Evolutionary conservation across 2,888 invertebrate species (phyloP), one percentile per base, ranked within the genome.

Genomic region (Platerodrilus igneus): DNA sequence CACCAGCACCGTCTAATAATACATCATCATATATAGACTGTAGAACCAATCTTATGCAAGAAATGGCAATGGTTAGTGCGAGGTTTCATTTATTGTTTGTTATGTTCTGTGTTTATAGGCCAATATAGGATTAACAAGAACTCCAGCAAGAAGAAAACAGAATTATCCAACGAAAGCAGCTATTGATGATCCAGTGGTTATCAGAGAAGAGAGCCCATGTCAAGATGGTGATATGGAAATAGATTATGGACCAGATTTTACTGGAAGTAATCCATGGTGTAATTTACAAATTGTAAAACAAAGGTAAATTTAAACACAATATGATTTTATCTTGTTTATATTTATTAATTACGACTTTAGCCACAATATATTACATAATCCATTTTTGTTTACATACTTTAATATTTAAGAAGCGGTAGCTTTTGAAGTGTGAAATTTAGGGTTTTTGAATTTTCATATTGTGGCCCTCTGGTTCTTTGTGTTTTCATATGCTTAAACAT

Each of bases 121-220:
- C 8, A 37, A 43, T 5, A 39, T 38, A 9, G 40, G 36, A n/a
- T 17, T 45, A 17, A 41, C 27, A 14, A 47, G 45, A 35, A 40
- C 76, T 38, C 78, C 80, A 29, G 84, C 83, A 48, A 76, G 87
- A 48, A 75, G 87, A 67, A 88, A 88, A 69, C 87, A 88, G 66
- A 84, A 84, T 61, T 87, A 80, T 66, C 87, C 87, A 2, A 82
- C 81, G 52, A 79, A 82, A 55, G 81, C 76, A n/a, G 57, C 47
- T 17, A 47, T 57, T 26, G 51, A 56, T 15, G 43, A 45, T 32
- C 33, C 42, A 21, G 48, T 28, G 45, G 53, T 30, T 45, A n/a
- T n/a, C n/a, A 56, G 41, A 16, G 47, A 45, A 41, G 55, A 37
- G 8, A 56, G 56, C 49, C 55, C 55, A 5, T 51, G 50, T 7